Evolutionary conservation across 2,113 vertebrate genomes (phyloP).

Genomic region (Amazona guildingii): DNA sequence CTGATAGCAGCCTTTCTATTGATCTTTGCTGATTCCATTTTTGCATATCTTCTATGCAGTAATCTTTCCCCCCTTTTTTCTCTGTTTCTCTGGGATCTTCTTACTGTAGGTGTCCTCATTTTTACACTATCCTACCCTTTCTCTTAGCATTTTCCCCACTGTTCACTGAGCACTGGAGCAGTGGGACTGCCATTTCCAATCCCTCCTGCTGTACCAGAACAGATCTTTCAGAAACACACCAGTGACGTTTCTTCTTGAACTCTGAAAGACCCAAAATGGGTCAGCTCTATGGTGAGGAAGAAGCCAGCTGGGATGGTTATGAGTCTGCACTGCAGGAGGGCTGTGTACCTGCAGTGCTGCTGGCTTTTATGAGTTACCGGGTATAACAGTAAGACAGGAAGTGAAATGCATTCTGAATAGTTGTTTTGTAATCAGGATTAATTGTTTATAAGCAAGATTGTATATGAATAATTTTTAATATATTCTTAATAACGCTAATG

Average conservation of each 20-base stretch:
- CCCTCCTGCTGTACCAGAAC: neutral
- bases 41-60: neutral
- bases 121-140: neutral
- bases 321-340: neutral
- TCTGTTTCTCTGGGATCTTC: neutral
- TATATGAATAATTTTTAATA: neutral
- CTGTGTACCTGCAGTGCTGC: neutral
- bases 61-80: neutral
- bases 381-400: neutral
- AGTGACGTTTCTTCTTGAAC: neutral
- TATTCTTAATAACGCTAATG: neutral
- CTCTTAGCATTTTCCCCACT: neutral
- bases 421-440: neutral
- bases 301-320: neutral
- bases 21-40: neutral
- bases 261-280: neutral
- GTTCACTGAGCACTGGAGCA: neutral
- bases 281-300: accelerated
- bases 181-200: neutral
- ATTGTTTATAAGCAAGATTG: neutral
- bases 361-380: neutral
- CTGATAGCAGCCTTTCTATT: neutral
- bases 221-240: neutral
- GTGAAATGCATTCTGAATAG: neutral
- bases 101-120: neutral